Evolutionary conservation across 2,888 invertebrate species (phyloP).

Genomic region (Heteromurus nitidus): DNA sequence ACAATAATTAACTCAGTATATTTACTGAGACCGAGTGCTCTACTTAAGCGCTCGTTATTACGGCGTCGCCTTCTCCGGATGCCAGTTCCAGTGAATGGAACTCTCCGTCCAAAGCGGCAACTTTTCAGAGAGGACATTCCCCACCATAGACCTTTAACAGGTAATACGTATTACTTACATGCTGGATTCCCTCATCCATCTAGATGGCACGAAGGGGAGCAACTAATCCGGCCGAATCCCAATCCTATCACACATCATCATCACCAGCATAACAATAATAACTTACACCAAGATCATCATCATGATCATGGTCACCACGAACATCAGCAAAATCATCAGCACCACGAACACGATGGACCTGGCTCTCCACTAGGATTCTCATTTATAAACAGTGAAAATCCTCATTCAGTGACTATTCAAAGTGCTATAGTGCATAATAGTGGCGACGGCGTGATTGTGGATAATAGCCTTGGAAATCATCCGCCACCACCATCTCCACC

Average conservation of each 20-base stretch:
- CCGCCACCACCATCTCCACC: constrained; percentile 20
- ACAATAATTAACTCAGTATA: constrained; percentile 31
- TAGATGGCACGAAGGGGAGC: constrained; percentile 65
- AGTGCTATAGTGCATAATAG: constrained; percentile 49
- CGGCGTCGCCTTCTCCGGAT: constrained; percentile 27
- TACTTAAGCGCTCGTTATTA: constrained; percentile 28
- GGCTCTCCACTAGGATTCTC: not conserved
- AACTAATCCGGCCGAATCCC: constrained; percentile 58
- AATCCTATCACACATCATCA: constrained; percentile 56
- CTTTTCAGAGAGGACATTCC: constrained; percentile 71
- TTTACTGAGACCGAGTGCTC: constrained; percentile 17
- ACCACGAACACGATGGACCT: constrained; percentile 11
- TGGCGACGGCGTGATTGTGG: constrained; percentile 35
- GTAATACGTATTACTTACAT: constrained; percentile 67
- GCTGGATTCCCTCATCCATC: constrained; percentile 72
- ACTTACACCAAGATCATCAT: constrained; percentile 1
- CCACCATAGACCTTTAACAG: constrained; percentile 68
- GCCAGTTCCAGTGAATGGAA: constrained; percentile 12
- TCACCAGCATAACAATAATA: constrained; percentile 15
- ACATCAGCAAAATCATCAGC: not conserved
- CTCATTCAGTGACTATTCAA: constrained; percentile 50
- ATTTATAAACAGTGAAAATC: constrained; percentile 17
- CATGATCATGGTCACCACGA: not conserved
- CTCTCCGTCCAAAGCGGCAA: constrained; percentile 66
- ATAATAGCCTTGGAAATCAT: constrained; percentile 19